Base-by-base conservation (phyloP, 92 coral and sea anemone genomes). In the Palythoa heliodiscus region DNA sequence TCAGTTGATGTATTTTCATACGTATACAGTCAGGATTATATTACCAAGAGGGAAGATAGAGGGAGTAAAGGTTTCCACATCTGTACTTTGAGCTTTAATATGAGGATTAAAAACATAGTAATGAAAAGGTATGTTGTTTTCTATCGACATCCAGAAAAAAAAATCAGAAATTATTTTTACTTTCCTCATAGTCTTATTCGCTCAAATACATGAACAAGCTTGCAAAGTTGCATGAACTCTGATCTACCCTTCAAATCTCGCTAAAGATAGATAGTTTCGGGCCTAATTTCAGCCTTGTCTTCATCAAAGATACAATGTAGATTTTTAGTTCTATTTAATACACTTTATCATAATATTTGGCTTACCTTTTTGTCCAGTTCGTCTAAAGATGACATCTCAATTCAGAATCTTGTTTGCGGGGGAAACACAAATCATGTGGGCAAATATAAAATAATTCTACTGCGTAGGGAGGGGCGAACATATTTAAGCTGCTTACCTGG, bases 141-240 rank as follows among this genome's bases (percentile, higher is more conserved):
- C 61, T 55, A 55, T 55, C 61, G 61, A 55, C 61, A 3, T 55
- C 61, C 61, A 55, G 19, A 55, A 55, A 55, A 55, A 0, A 55
- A 10, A 55, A 55, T 55, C 13, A 13, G 61, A 55, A 55, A 55
- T 55, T 55, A 55, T 55, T 55, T 55, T 55, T 55, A 55, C 61
- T 55, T 55, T 55, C 61, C 17, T 10, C 17, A 55, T 55, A 55
- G 17, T 55, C 61, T 55, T 55, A 55, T 55, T 55, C 61, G 17
- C 61, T 55, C 17, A 10, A 55, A 55, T 54, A 14, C 61, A 54
- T 55, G 61, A 55, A 55, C 61, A 55, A 55, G 61, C 61, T 55
- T 55, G 61, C 61, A 55, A 55, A 55, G 61, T 55, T 55, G 61
- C 61, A 55, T 55, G 61, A 55, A 55, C 61, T 55, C 61, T 55